Evolutionary conservation across 2,888 invertebrate species (phyloP).

Genomic region (Germaria angustata): DNA sequence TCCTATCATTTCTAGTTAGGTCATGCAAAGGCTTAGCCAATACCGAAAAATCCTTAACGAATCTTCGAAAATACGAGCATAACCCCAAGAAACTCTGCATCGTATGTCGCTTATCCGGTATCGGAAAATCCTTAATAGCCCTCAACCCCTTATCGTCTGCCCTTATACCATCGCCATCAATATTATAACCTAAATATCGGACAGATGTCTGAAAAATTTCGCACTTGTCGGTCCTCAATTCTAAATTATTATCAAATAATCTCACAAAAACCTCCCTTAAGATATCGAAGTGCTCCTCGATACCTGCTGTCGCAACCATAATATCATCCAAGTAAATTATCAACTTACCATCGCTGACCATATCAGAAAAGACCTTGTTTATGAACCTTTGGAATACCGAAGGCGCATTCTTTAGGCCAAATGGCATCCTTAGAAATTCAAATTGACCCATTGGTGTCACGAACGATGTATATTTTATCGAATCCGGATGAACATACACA

Average conservation of each 20-base stretch:
- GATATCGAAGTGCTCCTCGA: constrained; percentile 32
- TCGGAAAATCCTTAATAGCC: not conserved
- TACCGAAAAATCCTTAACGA: not conserved
- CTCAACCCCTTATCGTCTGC: not conserved
- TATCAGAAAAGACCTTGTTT: not conserved
- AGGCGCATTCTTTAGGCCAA: not conserved
- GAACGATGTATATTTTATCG: no score
- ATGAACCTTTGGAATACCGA: not conserved
- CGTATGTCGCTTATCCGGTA: not conserved
- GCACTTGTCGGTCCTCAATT: constrained; percentile 53
- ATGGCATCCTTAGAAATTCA: not conserved
- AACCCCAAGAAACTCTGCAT: not conserved
- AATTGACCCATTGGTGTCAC: not conserved
- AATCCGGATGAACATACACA: no score
- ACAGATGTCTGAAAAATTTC: constrained; percentile 32
- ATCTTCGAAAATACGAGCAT: not conserved
- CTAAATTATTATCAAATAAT: constrained; percentile 23
- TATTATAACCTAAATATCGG: constrained; percentile 43
- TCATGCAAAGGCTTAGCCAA: not conserved
- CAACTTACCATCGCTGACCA: not conserved
- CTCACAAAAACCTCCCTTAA: constrained; percentile 33
- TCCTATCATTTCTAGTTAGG: no score
- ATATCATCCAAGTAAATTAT: constrained; percentile 60
- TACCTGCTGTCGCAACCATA: constrained; percentile 41
- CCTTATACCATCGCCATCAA: constrained; percentile 28